phyloP scores from a whole-genome alignment of 2,113 vertebrate genomes.

The Amazona guildingii region DNA sequence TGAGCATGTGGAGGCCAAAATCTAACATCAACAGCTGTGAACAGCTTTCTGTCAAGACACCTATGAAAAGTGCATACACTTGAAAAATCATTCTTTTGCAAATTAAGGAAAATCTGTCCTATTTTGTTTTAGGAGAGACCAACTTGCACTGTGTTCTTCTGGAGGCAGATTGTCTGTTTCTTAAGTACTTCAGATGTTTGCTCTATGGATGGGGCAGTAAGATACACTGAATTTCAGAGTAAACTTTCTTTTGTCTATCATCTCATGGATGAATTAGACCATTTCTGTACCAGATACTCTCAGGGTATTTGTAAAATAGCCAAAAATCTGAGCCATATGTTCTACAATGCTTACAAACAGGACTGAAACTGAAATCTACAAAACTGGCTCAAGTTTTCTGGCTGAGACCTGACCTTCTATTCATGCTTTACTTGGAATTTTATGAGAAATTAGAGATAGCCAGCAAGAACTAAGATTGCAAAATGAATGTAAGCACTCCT shows the following conservation, averaged over 20 bases:
- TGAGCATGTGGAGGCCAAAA: neutral
- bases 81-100: conserved; percentile 26
- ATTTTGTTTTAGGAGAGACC: conserved; percentile 64
- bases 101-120: conserved; percentile 49
- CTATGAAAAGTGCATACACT: conserved; percentile 17
- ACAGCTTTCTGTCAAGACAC: conserved; percentile 26
- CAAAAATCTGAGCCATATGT: neutral
- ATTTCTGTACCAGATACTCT: neutral
- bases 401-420: neutral
- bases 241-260: conserved; percentile 7
- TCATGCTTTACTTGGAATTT: neutral
- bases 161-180: conserved; percentile 22
- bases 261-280: neutral
- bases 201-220: neutral
- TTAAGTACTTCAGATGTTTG: conserved; percentile 32
- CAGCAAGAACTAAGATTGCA: neutral
- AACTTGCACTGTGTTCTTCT: conserved; percentile 23
- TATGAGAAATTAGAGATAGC: neutral
- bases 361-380: neutral
- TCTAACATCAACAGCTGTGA: neutral
- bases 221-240: neutral
- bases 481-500: neutral
- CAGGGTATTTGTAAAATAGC: neutral
- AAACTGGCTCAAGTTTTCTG: neutral
- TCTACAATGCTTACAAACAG: neutral